Evolutionary conservation across 2,888 invertebrate species (phyloP), one percentile per base, ranked within the genome.

Genomic region (Agrotis puta): DNA sequence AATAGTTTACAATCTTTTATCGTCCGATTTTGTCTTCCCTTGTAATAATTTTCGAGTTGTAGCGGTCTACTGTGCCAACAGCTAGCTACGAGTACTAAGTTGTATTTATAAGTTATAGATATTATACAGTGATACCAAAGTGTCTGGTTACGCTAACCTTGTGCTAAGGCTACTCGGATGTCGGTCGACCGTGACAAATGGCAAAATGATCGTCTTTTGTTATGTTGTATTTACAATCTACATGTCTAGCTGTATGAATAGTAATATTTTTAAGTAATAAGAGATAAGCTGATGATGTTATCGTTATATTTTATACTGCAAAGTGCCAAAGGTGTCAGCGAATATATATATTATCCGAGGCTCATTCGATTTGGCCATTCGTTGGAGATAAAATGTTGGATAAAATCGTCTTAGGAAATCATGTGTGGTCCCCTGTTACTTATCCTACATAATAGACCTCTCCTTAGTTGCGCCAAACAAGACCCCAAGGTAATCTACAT

Each of bases 111-210:
- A n/a, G 65, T 66, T 64, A 33, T 27, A 64, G 50, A 54, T 59
- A 69, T 65, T 67, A 45, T 61, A 51, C 53, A 73, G 66, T 20
- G 68, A 80, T 80, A 79, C 65, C 47, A 33, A 18, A 73, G 87
- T 88, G 69, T 89, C 74, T 61, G 56, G 82, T 90, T 83, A 77
- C 90, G 64, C 33, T 59, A 77, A 87, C 84, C 88, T 88, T 90
- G 87, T 81, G 43, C 48, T 64, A 58, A 61, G 64, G 64, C 72
- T 75, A 64, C 77, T 86, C 83, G 59, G 78, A 75, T 79, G 72
- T 72, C 87, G 63, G 75, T 64, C 66, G 84, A 67, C 86, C 89
- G 74, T 86, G 88, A 85, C 85, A 77, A 84, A 86, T 81, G 48
- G 64, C 63, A 74, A 76, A 86, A 79, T 79, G 73, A 78, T 82